phyloP scores from a whole-genome alignment of 2,113 vertebrate genomes.

The Rhinolophus sinicus region DNA sequence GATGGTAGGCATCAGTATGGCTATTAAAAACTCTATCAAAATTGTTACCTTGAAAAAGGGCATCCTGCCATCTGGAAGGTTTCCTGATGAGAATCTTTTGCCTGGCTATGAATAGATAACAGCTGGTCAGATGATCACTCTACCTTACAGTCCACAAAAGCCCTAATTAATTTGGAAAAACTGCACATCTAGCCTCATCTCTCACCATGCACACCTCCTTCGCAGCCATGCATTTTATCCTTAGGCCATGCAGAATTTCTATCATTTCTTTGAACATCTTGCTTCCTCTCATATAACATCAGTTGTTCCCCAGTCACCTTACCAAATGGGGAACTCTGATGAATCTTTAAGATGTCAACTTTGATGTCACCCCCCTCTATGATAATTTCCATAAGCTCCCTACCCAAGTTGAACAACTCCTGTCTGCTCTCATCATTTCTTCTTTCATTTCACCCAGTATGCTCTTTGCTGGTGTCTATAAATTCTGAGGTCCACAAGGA shows the following conservation, averaged over 20 bases:
- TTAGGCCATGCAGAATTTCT: not conserved
- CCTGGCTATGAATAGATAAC: not conserved
- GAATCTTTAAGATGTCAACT: not conserved
- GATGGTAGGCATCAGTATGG: not conserved
- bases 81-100: not conserved
- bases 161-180: not conserved
- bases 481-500: not conserved
- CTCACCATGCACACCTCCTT: not conserved
- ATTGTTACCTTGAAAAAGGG: not conserved
- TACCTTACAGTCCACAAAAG: not conserved
- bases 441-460: not conserved
- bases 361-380: not conserved
- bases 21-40: not conserved
- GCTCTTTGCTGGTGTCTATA: not conserved
- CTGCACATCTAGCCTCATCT: not conserved
- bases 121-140: not conserved
- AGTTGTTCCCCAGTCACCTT: not conserved
- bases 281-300: not conserved
- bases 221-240: not conserved
- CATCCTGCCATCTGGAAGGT: not conserved
- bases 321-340: not conserved
- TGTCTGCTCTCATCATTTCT: not conserved
- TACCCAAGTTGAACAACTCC: not conserved
- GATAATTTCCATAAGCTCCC: not conserved
- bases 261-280: not conserved